Conservation (phyloP, 2,113 vertebrate genomes). For the Hydrochoerus hydrochaeris region DNA sequence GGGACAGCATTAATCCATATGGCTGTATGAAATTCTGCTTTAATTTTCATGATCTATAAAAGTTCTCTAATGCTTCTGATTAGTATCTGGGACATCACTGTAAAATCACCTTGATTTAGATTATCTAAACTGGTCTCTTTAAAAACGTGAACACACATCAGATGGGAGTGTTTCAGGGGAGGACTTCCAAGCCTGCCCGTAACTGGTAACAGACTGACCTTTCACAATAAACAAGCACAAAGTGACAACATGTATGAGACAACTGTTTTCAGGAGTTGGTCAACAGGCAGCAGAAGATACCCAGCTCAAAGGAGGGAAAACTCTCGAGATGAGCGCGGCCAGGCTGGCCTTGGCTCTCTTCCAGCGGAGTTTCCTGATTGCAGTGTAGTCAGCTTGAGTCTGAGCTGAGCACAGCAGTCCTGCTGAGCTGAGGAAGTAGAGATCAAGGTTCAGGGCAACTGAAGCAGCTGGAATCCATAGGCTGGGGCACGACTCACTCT, state of each 20-base stretch:
- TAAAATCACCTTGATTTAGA: conserved; percentile 22
- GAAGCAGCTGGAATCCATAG: conserved; percentile 22
- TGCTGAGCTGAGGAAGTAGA: conserved; percentile 17
- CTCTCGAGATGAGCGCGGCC: not conserved
- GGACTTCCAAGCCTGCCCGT: not conserved
- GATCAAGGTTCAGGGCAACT: not conserved
- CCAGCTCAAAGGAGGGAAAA: not conserved
- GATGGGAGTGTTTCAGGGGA: not conserved
- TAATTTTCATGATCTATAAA: not conserved
- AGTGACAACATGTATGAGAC: not conserved
- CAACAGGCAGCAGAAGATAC: not conserved
- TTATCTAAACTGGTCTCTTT: not conserved
- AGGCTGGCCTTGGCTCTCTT: not conserved
- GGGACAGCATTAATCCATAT: not conserved
- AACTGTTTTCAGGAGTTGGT: not conserved
- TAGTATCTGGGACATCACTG: not conserved
- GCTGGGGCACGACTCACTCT: not conserved
- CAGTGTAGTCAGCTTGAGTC: not conserved
- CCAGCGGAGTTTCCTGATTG: conserved; percentile 1
- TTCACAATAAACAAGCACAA: not conserved
- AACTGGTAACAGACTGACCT: not conserved
- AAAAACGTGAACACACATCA: not conserved
- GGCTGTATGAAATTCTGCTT: not conserved
- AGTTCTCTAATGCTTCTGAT: not conserved
- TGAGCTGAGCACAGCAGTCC: not conserved